These are phyloP conservation scores for Microtus pennsylvanicus DNA, from an alignment of 2,113 vertebrate species.

Conservation along the genomic window DNA sequence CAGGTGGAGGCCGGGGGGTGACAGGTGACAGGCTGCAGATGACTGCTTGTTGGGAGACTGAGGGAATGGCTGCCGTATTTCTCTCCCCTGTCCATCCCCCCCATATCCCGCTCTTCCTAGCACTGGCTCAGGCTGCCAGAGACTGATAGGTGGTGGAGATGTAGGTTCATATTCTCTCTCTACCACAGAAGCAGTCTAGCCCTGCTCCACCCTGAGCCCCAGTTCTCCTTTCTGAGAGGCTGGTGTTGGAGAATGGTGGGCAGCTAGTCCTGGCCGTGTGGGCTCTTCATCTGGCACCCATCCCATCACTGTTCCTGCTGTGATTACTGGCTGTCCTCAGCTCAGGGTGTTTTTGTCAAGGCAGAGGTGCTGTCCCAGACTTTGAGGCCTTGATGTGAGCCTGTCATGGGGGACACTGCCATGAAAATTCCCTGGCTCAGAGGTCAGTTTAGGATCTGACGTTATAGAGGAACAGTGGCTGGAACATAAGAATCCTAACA, in stretches of 20 bases:
- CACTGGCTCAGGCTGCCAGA: not conserved
- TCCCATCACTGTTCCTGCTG: not conserved
- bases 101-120: not conserved
- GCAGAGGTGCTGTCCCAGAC: rapidly evolving
- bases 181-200: not conserved
- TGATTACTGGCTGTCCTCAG: rapidly evolving
- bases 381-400: not conserved
- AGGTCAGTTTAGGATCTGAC: not conserved
- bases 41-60: not conserved
- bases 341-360: rapidly evolving
- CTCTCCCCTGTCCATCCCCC: not conserved
- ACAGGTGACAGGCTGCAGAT: not conserved
- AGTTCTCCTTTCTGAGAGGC: not conserved
- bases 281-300: not conserved
- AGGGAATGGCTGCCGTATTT: not conserved
- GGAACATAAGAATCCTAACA: too few relatives aligned
- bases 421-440: not conserved
- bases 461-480: not conserved
- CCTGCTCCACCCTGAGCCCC: rapidly evolving
- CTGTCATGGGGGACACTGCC: not conserved
- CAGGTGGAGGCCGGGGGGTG: rapidly evolving
- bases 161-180: rapidly evolving
- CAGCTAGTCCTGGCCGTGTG: not conserved
- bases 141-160: not conserved
- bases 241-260: rapidly evolving